Conservation (phyloP, 2,797 vertebrate genomes). For the Lemur catta region DNA sequence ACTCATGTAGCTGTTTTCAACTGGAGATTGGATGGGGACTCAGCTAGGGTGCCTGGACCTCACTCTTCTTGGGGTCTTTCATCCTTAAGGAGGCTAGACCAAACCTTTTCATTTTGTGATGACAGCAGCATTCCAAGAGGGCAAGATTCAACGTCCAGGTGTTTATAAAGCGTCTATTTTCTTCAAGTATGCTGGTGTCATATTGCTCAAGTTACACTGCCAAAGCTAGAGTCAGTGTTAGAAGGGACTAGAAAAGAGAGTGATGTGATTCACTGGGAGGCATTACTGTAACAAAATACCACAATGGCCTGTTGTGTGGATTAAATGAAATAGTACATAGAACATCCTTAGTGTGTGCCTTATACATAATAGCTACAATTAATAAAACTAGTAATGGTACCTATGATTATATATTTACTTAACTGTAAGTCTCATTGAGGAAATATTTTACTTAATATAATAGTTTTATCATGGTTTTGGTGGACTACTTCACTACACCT, state of each 20-base stretch:
- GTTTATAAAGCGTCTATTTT: background rate
- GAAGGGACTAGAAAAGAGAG: background rate
- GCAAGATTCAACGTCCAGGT: background rate
- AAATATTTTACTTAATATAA: background rate
- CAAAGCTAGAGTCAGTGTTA: background rate
- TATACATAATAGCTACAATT: background rate
- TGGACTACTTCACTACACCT: background rate
- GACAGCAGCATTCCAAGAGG: background rate
- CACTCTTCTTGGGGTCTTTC: background rate
- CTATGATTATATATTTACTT: background rate
- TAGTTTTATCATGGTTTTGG: background rate
- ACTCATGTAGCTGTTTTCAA: background rate
- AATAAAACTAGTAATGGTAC: background rate
- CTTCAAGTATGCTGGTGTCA: background rate
- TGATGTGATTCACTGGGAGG: background rate
- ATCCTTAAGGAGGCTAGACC: background rate
- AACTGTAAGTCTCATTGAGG: background rate
- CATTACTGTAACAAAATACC: background rate
- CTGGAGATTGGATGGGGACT: background rate
- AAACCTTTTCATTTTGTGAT: background rate
- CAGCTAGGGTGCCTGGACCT: background rate
- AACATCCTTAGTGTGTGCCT: background rate
- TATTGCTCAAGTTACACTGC: background rate
- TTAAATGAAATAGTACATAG: conserved; percentile 2
- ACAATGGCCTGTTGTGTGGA: background rate